phyloP scores from a whole-genome alignment of 2,797 vertebrate genomes.

The Macrochelys suwanniensis region DNA sequence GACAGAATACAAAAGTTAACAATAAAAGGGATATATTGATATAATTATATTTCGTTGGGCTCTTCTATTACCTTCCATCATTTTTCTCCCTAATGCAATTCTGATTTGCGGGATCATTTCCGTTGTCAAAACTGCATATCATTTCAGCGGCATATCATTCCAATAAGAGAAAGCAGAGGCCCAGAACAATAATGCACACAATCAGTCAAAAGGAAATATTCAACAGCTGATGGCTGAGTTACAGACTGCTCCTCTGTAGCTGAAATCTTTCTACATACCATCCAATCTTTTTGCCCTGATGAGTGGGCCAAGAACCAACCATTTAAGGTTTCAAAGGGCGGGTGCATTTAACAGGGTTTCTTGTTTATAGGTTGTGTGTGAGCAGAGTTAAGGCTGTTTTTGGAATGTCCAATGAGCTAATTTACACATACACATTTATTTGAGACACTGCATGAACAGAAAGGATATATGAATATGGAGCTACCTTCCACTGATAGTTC shows the following conservation, averaged over 20 bases:
- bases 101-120: slow-evolving; percentile 34
- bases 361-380: not conserved
- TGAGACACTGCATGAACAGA: not conserved
- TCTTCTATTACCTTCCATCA: slow-evolving; percentile 37
- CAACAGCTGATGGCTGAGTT: not conserved
- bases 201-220: slow-evolving; percentile 50
- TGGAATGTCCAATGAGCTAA: not conserved
- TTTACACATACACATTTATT: slow-evolving; percentile 10
- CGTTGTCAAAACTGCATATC: slow-evolving; percentile 32
- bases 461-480: slow-evolving; percentile 5
- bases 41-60: slow-evolving; percentile 35
- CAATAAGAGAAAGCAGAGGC: slow-evolving; percentile 21
- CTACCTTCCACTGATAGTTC: not conserved
- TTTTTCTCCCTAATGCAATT: slow-evolving; percentile 21
- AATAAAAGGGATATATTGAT: slow-evolving; percentile 37
- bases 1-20: slow-evolving; percentile 9
- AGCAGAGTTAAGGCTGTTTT: not conserved
- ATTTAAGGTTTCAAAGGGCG: slow-evolving; percentile 24
- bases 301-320: not conserved
- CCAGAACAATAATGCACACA: not conserved
- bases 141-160: not conserved
- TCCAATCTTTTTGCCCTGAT: slow-evolving; percentile 2
- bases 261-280: slow-evolving; percentile 37
- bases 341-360: not conserved
- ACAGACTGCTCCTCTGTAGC: not conserved